Evolutionary conservation across 2,113 vertebrate genomes (phyloP).

Genomic region (Syngnathus scovelli): DNA sequence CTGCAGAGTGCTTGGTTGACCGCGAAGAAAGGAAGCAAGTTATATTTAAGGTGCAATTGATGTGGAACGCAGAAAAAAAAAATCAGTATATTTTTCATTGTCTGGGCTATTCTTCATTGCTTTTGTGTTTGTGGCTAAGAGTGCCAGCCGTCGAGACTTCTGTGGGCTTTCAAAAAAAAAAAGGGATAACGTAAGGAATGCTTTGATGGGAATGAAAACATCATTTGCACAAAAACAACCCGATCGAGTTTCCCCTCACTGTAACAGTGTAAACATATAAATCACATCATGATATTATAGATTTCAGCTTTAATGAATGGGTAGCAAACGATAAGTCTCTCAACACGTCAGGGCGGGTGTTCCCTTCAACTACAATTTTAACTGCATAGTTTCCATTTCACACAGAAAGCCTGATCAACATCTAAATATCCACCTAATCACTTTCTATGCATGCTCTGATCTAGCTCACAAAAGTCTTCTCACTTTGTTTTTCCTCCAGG

Average conservation of each 20-base stretch:
- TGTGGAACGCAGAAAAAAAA: not conserved
- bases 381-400: not conserved
- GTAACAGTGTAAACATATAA: not conserved
- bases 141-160: conserved; percentile 8
- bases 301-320: not conserved
- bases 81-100: not conserved
- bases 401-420: not conserved
- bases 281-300: not conserved
- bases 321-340: not conserved
- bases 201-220: not conserved
- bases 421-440: conserved; percentile 4
- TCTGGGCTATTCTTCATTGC: not conserved
- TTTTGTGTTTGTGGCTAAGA: conserved; percentile 10
- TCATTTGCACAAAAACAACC: not conserved
- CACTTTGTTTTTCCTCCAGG: conserved; percentile 32
- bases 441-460: conserved; percentile 4
- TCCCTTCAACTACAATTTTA: not conserved
- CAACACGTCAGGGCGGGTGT: not conserved
- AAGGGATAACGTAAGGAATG: conserved; percentile 26
- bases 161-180: conserved; percentile 14
- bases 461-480: conserved; percentile 21
- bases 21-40: conserved; percentile 24
- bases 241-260: not conserved
- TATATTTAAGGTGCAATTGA: conserved; percentile 22
- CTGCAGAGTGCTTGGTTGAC: conserved; percentile 9